Evolutionary conservation across 2,888 invertebrate genomes (phyloP).

Genomic region (Brachyopa scutellaris): DNA sequence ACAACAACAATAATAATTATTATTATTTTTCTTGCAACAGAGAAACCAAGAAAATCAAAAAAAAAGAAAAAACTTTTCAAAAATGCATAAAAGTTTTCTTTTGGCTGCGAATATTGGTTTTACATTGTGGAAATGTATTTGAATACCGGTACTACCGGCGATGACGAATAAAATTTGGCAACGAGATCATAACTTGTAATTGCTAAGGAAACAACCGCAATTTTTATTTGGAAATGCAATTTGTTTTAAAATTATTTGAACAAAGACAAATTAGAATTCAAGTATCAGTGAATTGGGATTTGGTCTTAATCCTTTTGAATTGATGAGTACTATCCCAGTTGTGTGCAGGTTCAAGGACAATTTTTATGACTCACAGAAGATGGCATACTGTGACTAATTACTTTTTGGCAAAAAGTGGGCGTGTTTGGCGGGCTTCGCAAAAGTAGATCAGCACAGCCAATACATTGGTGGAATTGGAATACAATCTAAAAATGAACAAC

Average conservation of each 20-base stretch:
- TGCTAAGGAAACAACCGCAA: slow-evolving; percentile 11
- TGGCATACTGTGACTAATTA: too few species aligned
- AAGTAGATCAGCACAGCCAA: too few species aligned
- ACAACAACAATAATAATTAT: slow-evolving; percentile 44
- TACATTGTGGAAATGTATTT: slow-evolving; percentile 48
- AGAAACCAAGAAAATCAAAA: not conserved
- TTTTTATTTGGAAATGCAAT: slow-evolving; percentile 4
- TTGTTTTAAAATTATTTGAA: not conserved
- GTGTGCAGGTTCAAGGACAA: not conserved
- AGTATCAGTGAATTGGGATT: not conserved
- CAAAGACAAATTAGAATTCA: too few species aligned
- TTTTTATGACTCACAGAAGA: not conserved
- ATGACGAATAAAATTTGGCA: slow-evolving; percentile 60
- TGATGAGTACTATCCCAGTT: not conserved
- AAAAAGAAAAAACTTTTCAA: not conserved
- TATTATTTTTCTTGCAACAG: slow-evolving; percentile 34
- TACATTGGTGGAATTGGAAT: too few species aligned
- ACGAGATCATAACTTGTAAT: slow-evolving; percentile 20
- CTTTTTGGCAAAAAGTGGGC: too few species aligned
- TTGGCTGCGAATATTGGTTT: slow-evolving; percentile 29
- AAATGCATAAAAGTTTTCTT: slow-evolving; percentile 16
- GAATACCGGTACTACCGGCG: not conserved
- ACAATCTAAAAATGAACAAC: too few species aligned
- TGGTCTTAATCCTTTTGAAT: not conserved
- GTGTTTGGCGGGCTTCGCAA: too few species aligned